These are phyloP conservation scores for Chloroclystis v-ata DNA, from an alignment of 2,888 invertebrate genomes.

Conservation along the genomic window DNA sequence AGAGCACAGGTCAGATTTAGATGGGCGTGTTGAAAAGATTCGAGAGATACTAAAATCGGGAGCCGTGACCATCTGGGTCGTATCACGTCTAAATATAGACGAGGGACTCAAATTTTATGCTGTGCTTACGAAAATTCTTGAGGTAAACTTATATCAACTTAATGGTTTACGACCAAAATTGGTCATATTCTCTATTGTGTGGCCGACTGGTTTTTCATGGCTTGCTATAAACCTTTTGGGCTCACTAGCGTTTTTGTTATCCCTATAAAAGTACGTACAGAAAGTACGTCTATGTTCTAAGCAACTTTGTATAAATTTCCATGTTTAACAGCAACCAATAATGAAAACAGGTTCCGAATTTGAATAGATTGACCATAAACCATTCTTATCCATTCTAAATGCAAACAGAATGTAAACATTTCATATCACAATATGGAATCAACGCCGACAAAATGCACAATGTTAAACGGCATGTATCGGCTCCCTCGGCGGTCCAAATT, in stretches of 20 bases:
- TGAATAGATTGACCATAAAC: slow-evolving; percentile 9
- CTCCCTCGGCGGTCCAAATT: slow-evolving; percentile 58
- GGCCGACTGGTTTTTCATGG: slow-evolving; percentile 22
- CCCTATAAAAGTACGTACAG: not conserved
- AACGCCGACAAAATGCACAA: slow-evolving; percentile 15
- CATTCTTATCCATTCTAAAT: slow-evolving; percentile 16
- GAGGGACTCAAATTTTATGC: slow-evolving; percentile 65
- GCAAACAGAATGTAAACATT: slow-evolving; percentile 18
- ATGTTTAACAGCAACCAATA: slow-evolving; percentile 2
- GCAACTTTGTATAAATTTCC: slow-evolving; percentile 1
- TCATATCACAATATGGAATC: slow-evolving; percentile 18
- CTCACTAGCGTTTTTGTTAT: slow-evolving; percentile 2
- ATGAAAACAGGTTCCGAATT: slow-evolving; percentile 6
- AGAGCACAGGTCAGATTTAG: slow-evolving; percentile 47
- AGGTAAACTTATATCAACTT: slow-evolving; percentile 39
- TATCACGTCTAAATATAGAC: slow-evolving; percentile 73
- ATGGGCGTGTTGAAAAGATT: slow-evolving; percentile 64
- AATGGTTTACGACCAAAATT: slow-evolving; percentile 24
- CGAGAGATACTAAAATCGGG: slow-evolving; percentile 72
- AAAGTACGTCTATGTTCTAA: not conserved
- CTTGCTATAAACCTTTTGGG: slow-evolving; percentile 17
- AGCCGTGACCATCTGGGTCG: slow-evolving; percentile 72
- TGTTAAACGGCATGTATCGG: slow-evolving; percentile 39
- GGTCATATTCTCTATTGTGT: slow-evolving; percentile 28
- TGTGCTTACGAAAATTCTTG: slow-evolving; percentile 52